phyloP scores from a whole-genome alignment of 2,797 vertebrate species.

The Sebastes itinus region DNA sequence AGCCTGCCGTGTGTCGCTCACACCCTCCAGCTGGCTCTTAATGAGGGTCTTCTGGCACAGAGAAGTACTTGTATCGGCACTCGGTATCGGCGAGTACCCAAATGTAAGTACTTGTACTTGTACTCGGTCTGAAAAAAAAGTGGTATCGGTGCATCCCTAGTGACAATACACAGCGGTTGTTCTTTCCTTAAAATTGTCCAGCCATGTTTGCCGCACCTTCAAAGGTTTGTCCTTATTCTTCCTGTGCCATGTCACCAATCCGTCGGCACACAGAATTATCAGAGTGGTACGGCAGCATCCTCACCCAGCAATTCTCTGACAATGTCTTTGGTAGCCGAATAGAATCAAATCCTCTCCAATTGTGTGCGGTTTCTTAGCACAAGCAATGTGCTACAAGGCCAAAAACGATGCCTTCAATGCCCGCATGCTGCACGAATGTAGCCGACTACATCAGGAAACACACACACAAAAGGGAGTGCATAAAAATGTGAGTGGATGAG shows the following conservation, averaged over 20 bases:
- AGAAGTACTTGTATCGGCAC: too few relatives aligned
- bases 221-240: background rate
- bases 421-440: too few relatives aligned
- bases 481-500: constrained; percentile 3
- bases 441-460: too few relatives aligned
- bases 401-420: background rate
- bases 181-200: background rate
- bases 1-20: too few relatives aligned
- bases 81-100: too few relatives aligned
- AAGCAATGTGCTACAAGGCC: background rate
- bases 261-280: too few relatives aligned
- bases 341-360: background rate
- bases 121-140: too few relatives aligned
- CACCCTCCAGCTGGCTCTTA: too few relatives aligned
- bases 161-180: too few relatives aligned
- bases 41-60: too few relatives aligned
- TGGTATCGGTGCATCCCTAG: too few relatives aligned
- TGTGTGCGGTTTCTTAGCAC: background rate
- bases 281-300: background rate
- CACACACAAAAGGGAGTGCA: background rate
- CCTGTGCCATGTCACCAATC: background rate
- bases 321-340: background rate
- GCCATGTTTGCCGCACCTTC: background rate
- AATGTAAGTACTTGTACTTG: too few relatives aligned
- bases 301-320: background rate